These are phyloP conservation scores for Physocephala rufipes DNA, from an alignment of 2,888 invertebrate genomes.

Conservation along the genomic window DNA sequence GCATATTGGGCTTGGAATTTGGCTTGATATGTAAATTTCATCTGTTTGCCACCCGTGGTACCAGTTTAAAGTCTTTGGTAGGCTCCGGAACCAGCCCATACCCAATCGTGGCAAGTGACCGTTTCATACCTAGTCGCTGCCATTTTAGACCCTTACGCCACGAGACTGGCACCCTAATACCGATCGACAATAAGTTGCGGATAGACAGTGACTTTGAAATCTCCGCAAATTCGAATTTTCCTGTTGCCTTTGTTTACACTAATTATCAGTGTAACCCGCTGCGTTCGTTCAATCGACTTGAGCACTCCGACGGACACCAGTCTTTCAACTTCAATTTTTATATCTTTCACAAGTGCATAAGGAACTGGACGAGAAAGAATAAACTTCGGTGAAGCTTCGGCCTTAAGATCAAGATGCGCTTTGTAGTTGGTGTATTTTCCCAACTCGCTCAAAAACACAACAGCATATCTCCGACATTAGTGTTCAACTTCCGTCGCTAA, in stretches of 20 bases:
- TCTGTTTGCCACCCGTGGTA: too few species aligned
- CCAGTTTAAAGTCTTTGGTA: too few species aligned
- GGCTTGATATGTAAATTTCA: too few species aligned
- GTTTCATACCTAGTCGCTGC: too few species aligned
- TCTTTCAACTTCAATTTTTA: conserved; percentile 17
- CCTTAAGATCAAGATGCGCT: neutral
- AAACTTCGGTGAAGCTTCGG: neutral
- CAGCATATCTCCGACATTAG: too few species aligned
- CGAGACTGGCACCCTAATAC: too few species aligned
- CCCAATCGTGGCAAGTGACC: too few species aligned
- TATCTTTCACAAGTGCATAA: neutral
- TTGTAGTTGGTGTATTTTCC: neutral
- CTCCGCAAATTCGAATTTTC: conserved; percentile 12
- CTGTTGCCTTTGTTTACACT: conserved; percentile 11
- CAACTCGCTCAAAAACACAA: too few species aligned
- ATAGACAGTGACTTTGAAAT: conserved; percentile 38
- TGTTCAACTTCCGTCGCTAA: too few species aligned
- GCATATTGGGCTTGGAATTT: too few species aligned
- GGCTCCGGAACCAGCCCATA: too few species aligned
- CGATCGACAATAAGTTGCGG: conserved; percentile 46
- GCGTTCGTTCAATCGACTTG: conserved; percentile 7
- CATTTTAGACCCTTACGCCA: too few species aligned
- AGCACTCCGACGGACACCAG: conserved; percentile 6
- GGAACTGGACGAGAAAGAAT: neutral
- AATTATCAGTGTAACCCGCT: conserved; percentile 2